Percentiles rank a stretch among this genome's conserved stretches.
phyloP scores from a whole-genome alignment of 2,113 vertebrate species.

The Tragelaphus imberbis region DNA sequence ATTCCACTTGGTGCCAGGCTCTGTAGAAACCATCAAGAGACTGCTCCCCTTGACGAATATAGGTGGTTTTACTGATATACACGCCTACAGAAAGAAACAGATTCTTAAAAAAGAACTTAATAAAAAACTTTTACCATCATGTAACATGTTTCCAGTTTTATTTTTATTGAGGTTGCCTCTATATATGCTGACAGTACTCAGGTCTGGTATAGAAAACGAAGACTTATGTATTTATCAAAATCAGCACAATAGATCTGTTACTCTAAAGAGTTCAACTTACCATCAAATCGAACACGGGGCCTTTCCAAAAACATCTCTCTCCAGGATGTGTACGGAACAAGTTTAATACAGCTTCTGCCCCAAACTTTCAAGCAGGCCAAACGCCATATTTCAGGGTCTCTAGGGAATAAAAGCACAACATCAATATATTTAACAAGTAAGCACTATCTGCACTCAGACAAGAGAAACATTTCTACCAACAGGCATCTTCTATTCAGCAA shows the following conservation, averaged over 20 bases:
- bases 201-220: neutral
- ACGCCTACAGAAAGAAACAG: constrained; percentile 82
- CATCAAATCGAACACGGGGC: constrained; percentile 95
- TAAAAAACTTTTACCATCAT: neutral
- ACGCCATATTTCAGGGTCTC: constrained; percentile 98
- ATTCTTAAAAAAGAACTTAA: neutral
- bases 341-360: constrained; percentile 93
- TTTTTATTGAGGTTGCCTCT: constrained; percentile 35
- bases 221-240: neutral
- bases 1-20: constrained; percentile 98
- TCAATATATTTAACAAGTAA: constrained; percentile 2
- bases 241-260: neutral
- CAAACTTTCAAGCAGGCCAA: constrained; percentile 94
- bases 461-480: neutral
- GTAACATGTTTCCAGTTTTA: neutral
- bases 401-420: constrained; percentile 72
- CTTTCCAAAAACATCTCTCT: constrained; percentile 97
- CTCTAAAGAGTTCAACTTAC: constrained; percentile 78
- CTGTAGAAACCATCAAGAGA: constrained; percentile 98
- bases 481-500: neutral
- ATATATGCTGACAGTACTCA: constrained; percentile 21
- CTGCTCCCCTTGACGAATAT: constrained; percentile 97
- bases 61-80: constrained; percentile 97
- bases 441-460: neutral
- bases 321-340: constrained; percentile 92